A percentile compares a stretch with the other conserved stretches of the same genome.
phyloP scores from a whole-genome alignment of 2,888 invertebrate genomes.

The Selenia dentaria region DNA sequence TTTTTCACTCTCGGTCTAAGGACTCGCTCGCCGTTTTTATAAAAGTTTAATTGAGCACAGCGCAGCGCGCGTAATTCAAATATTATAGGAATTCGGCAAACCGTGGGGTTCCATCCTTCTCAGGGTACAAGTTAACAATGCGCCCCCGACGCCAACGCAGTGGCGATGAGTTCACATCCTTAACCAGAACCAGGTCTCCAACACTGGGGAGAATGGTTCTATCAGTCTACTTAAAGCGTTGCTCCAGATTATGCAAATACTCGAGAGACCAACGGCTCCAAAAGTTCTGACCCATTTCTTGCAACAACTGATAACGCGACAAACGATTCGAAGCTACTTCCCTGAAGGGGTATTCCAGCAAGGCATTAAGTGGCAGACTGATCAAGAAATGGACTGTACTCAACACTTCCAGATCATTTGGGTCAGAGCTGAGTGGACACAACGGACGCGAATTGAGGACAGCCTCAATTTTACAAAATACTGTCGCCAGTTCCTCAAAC shows the following conservation, averaged over 20 bases:
- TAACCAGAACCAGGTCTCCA: not conserved
- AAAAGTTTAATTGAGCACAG: no score
- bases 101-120: not conserved
- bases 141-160: not conserved
- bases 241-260: not conserved
- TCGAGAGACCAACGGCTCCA: not conserved
- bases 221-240: not conserved
- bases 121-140: not conserved
- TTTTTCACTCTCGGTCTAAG: no score
- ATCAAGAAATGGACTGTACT: conserved; percentile 2
- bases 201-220: not conserved
- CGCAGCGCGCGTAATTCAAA: no score
- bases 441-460: not conserved
- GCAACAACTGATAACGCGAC: not conserved
- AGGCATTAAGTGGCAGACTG: not conserved
- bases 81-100: not conserved
- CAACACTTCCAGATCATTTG: conserved; percentile 10
- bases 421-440: not conserved
- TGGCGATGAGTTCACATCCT: not conserved
- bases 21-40: no score
- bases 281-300: not conserved
- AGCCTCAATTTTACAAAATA: not conserved
- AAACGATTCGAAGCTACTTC: not conserved
- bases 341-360: not conserved
- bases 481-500: no score